Percentiles rank a stretch among this genome's conserved stretches.
These are phyloP conservation scores for Morone saxatilis DNA, from an alignment of 2,113 vertebrate genomes.

Conservation along the genomic window DNA sequence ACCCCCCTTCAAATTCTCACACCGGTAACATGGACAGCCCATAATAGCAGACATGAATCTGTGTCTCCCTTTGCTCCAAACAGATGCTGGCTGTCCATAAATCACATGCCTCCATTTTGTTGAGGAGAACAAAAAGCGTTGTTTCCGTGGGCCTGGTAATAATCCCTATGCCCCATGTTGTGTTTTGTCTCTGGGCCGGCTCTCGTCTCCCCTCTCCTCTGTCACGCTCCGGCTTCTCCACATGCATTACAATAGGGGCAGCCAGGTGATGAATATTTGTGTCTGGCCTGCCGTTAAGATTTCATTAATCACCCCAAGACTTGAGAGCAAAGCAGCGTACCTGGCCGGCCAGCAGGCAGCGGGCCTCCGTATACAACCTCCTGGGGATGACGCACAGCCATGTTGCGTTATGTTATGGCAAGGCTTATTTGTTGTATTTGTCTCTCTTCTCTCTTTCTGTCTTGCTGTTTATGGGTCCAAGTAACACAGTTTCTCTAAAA, in stretches of 20 bases:
- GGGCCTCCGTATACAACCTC: slow-evolving; percentile 74
- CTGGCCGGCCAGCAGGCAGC: slow-evolving; percentile 82
- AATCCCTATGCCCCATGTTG: slow-evolving; percentile 82
- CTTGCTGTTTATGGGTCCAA: slow-evolving; percentile 55
- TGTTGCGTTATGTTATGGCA: slow-evolving; percentile 78
- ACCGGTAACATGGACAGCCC: slow-evolving; percentile 80
- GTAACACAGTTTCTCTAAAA: slow-evolving; percentile 41
- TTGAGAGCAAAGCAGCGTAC: slow-evolving; percentile 77
- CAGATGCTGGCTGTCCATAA: slow-evolving; percentile 85
- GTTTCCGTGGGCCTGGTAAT: slow-evolving; percentile 80
- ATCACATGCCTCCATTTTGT: slow-evolving; percentile 85
- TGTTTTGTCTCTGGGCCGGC: slow-evolving; percentile 81
- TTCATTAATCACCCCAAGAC: slow-evolving; percentile 82
- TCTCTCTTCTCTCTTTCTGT: slow-evolving; percentile 56
- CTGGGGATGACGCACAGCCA: slow-evolving; percentile 74
- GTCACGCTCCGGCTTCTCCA: slow-evolving; percentile 81
- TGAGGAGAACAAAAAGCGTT: slow-evolving; percentile 81
- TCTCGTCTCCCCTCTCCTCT: slow-evolving; percentile 81
- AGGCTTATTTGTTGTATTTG: slow-evolving; percentile 76
- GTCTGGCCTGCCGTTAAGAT: slow-evolving; percentile 84
- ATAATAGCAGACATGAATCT: slow-evolving; percentile 86
- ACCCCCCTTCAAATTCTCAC: slow-evolving; percentile 72
- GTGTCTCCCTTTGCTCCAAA: slow-evolving; percentile 81
- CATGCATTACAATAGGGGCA: slow-evolving; percentile 84
- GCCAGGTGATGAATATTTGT: slow-evolving; percentile 86